Base-by-base conservation (phyloP, 2,888 invertebrate species). In the Cataglyphis altisquamis region DNA sequence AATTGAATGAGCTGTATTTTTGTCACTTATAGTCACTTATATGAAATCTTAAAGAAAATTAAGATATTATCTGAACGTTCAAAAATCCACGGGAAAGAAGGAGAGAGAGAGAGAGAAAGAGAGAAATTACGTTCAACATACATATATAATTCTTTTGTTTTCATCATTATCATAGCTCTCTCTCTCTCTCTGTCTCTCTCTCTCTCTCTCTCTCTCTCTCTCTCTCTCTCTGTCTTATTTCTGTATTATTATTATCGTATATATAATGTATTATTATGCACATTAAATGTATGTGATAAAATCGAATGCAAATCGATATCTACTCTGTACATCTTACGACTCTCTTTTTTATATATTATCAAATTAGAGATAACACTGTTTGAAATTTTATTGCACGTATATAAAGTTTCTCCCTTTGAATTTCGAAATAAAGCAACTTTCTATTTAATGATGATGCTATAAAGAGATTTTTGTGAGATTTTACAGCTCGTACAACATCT, bases 1-100 rank as follows among this genome's bases (percentile, higher is more conserved):
- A 87, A 77, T 57, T 15, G 55, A 36, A 60, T 62, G 21, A 48
- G n/a, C 8, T n/a, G 18, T 21, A 64, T 64, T 64, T 72, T 72
- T 72, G 10, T n/a, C 39, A 29, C 12, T 60, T 29, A 41, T 60
- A 39, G 21, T 29, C 25, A 29, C 1, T 29, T 29, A 29, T 29
- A 3, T 18, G 18, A 48, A 21, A 57, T 36, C 36, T 29, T 29
- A 29, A 29, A 29, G 25, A 29, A 1, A 1, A 29, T 29, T 2
- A 5, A 57, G 67, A 10, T 12, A 70, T 15, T 10, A 15, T 55
- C n/a, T 18, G 32, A 48, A 29, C 5, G 15, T 70, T 55, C n/a
- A 12, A 68, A 45, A 4, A 45, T 70, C 15, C 6, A 21, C n/a
- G 10, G n/a, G 15, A 57, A 21, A 41, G 21, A 55, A 10, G 3